These are phyloP conservation scores for Malurus melanocephalus DNA, from an alignment of 2,113 vertebrate genomes.

Conservation along the genomic window DNA sequence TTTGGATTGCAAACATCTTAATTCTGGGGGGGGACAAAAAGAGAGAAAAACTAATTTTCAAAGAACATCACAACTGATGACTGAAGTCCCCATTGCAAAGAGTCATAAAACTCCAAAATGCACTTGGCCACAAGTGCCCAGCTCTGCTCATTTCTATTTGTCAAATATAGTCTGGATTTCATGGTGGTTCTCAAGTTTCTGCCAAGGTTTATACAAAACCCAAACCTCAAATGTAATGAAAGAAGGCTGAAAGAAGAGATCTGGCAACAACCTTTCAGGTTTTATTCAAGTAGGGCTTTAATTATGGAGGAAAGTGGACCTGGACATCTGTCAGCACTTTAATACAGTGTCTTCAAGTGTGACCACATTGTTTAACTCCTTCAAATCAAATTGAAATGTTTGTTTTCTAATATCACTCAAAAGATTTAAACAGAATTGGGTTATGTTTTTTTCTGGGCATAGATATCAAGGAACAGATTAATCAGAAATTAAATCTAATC, in stretches of 20 bases:
- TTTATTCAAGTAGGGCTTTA: slow-evolving; percentile 59
- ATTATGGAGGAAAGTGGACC: slow-evolving; percentile 54
- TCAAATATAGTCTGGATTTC: slow-evolving; percentile 10
- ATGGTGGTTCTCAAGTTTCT: slow-evolving; percentile 65
- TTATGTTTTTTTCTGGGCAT: neutral
- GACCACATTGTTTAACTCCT: slow-evolving; percentile 38
- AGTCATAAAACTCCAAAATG: neutral
- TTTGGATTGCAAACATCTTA: neutral
- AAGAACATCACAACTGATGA: neutral
- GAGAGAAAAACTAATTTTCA: neutral
- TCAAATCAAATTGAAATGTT: slow-evolving; percentile 9
- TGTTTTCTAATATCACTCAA: neutral
- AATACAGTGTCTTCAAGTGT: slow-evolving; percentile 56
- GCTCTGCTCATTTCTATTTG: neutral
- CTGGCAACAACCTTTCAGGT: slow-evolving; percentile 70
- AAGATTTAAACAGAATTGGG: neutral
- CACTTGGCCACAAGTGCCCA: neutral
- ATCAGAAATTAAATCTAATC: neutral
- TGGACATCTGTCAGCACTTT: slow-evolving; percentile 77
- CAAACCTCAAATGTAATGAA: slow-evolving; percentile 72
- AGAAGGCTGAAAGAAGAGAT: slow-evolving; percentile 82
- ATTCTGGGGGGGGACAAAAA: neutral
- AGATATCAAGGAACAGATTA: neutral
- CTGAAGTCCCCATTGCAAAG: neutral
- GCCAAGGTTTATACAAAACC: slow-evolving; percentile 65